These are phyloP conservation scores for Drosophila teissieri DNA, from an alignment of 1,140 invertebrate genomes.

Conservation along the genomic window DNA sequence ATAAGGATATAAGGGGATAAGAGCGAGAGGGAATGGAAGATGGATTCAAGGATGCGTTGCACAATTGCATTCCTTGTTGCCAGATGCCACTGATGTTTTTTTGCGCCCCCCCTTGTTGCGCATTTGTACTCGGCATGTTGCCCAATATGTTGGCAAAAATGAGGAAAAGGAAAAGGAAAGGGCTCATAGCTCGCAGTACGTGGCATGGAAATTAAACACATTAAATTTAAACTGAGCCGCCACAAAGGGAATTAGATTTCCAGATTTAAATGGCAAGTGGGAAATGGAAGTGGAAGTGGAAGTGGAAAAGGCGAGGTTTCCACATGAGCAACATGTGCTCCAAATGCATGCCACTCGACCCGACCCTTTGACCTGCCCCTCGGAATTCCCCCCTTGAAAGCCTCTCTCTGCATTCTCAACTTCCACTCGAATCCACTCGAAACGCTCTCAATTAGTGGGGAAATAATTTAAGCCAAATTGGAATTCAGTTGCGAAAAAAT, in stretches of 20 bases:
- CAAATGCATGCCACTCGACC: conserved; percentile 38
- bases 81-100: conserved; percentile 52
- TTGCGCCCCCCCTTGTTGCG: conserved; percentile 36
- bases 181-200: background rate
- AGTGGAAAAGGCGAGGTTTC: conserved; percentile 6
- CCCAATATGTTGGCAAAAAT: conserved; percentile 58
- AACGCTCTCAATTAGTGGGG: conserved; percentile 40
- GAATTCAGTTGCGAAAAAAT: conserved; percentile 22
- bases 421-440: conserved; percentile 31
- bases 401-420: conserved; percentile 4
- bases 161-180: conserved; percentile 9
- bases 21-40: background rate
- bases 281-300: background rate
- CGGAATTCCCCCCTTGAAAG: background rate
- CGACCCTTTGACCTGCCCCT: conserved; percentile 20
- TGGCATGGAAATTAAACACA: conserved; percentile 53
- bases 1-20: background rate
- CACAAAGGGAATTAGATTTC: conserved; percentile 33
- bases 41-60: conserved; percentile 61
- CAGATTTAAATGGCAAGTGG: conserved; percentile 1
- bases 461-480: conserved; percentile 30
- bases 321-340: conserved; percentile 22
- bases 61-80: conserved; percentile 77
- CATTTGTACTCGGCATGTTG: conserved; percentile 63
- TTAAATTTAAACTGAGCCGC: conserved; percentile 53